These are phyloP conservation scores for Sinosuthora webbiana DNA, from an alignment of 2,113 vertebrate genomes.

Conservation along the genomic window DNA sequence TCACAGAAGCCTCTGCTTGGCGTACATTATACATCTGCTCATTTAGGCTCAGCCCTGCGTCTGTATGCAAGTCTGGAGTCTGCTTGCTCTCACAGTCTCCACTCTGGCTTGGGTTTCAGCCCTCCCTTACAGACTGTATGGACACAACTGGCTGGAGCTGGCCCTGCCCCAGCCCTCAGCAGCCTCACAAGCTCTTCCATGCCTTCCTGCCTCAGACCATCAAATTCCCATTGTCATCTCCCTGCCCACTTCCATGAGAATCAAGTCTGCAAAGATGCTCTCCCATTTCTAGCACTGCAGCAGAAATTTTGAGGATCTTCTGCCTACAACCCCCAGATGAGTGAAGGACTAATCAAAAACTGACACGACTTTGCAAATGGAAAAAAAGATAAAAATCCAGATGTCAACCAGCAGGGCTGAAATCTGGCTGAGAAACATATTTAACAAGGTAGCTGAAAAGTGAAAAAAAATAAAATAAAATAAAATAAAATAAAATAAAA, in stretches of 20 bases:
- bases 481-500: too few species aligned
- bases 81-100: neutral
- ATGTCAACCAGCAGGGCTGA: neutral
- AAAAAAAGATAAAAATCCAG: neutral
- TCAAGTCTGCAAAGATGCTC: neutral
- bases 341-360: neutral
- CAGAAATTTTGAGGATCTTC: neutral
- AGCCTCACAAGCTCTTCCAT: neutral
- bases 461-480: too few species aligned
- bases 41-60: neutral
- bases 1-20: neutral
- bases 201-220: accelerated
- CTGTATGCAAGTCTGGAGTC: neutral
- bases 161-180: neutral
- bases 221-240: neutral
- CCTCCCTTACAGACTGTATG: neutral
- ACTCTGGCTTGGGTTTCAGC: neutral
- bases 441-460: neutral
- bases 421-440: neutral
- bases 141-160: accelerated
- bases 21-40: neutral
- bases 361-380: neutral
- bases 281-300: neutral
- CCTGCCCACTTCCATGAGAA: neutral
- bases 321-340: neutral